Percentiles rank a stretch among this genome's conserved stretches.
Evolutionary conservation across 2,113 vertebrate genomes (phyloP).

Genomic region (Syngnathus typhle): DNA sequence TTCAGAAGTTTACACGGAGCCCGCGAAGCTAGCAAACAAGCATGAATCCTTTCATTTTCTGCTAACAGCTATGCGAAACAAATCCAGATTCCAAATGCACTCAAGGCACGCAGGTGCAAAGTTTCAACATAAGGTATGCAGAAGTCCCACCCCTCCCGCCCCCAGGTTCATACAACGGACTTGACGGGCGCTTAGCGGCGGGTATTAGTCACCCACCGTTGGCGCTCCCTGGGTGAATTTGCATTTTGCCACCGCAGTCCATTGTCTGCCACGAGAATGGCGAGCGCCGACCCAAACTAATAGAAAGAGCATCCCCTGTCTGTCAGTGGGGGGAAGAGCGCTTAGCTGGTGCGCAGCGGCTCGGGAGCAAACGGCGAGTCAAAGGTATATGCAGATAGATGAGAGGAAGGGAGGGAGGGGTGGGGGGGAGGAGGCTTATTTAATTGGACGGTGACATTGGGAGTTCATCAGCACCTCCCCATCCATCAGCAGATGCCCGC

Average conservation of each 20-base stretch:
- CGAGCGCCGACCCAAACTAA: constrained; percentile 60
- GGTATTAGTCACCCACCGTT: constrained; percentile 17
- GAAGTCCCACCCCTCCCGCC: background rate
- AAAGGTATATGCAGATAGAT: constrained; percentile 24
- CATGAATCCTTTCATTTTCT: no score
- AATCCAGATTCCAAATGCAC: no score
- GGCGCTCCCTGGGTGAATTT: background rate
- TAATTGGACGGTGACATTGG: constrained; percentile 72
- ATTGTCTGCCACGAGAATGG: constrained; percentile 5
- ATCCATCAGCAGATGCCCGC: constrained; percentile 53
- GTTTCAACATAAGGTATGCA: background rate
- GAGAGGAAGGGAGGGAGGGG: constrained; percentile 29
- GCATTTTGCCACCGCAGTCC: background rate
- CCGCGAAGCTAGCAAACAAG: no score
- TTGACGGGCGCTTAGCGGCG: background rate
- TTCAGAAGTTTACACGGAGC: no score
- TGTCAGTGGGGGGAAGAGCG: constrained; percentile 62
- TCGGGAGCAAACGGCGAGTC: constrained; percentile 1
- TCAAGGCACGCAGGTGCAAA: background rate
- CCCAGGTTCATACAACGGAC: background rate
- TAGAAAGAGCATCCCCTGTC: constrained; percentile 72
- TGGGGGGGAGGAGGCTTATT: constrained; percentile 37
- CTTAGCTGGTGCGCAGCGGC: constrained; percentile 14
- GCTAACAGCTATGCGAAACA: no score
- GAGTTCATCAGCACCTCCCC: constrained; percentile 49